These are phyloP conservation scores for Halyomorpha halys DNA, from an alignment of 1,140 invertebrate species.

Conservation along the genomic window DNA sequence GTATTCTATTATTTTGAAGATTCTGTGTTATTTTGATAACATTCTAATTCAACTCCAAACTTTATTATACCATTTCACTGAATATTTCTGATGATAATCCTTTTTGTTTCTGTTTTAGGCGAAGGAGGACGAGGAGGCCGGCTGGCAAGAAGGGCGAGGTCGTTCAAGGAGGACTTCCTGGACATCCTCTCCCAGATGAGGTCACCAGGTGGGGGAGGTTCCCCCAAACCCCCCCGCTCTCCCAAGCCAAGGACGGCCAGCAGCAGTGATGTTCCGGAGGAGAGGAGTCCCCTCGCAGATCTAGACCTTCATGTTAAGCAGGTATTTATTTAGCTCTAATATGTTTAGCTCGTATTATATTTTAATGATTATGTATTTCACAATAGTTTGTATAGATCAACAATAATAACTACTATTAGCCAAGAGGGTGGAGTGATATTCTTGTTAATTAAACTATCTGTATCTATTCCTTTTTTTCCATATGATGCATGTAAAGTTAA, in stretches of 20 bases:
- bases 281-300: slow-evolving; percentile 45
- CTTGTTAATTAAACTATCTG: too few relatives aligned
- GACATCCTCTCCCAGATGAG: slow-evolving; percentile 80
- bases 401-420: too few relatives aligned
- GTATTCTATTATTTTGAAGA: too few relatives aligned
- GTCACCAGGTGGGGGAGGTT: slow-evolving; percentile 42
- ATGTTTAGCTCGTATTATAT: too few relatives aligned
- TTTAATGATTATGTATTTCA: background rate
- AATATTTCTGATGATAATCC: too few relatives aligned
- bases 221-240: slow-evolving; percentile 32
- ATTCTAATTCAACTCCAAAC: too few relatives aligned
- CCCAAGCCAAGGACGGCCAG: slow-evolving; percentile 39
- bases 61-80: too few relatives aligned
- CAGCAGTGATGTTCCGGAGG: slow-evolving; percentile 34
- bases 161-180: slow-evolving; percentile 83
- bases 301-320: slow-evolving; percentile 53
- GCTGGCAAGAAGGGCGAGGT: slow-evolving; percentile 69
- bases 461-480: too few relatives aligned
- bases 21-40: too few relatives aligned
- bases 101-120: slow-evolving; percentile 16
- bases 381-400: too few relatives aligned
- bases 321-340: slow-evolving; percentile 33
- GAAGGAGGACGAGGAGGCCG: slow-evolving; percentile 47
- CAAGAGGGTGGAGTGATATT: too few relatives aligned
- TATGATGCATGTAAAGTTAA: too few relatives aligned